Percentiles rank a stretch among this genome's conserved stretches.
These are phyloP conservation scores for Loxodonta africana DNA, from an alignment of 2,113 vertebrate genomes.

Conservation along the genomic window DNA sequence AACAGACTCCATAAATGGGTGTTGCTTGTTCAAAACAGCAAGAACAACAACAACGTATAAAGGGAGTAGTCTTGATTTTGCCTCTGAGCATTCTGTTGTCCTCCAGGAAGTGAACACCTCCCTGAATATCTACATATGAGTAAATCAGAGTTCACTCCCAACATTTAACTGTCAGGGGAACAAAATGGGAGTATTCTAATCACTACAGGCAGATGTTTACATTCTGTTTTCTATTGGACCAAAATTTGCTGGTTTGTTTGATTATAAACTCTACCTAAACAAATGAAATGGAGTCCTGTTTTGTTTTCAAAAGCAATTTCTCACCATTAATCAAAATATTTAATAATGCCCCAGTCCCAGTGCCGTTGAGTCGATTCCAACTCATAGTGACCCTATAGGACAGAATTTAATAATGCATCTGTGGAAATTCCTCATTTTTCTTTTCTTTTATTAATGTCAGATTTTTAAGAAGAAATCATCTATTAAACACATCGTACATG, in stretches of 20 bases:
- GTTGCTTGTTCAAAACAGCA: background rate
- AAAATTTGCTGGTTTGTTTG: background rate
- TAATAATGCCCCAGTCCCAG: background rate
- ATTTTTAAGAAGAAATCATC: constrained; percentile 11
- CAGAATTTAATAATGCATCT: background rate
- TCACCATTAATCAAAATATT: background rate
- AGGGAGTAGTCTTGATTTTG: background rate
- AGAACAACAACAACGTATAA: background rate
- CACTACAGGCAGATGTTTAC: background rate
- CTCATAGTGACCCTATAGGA: too few species aligned
- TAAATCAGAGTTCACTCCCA: background rate
- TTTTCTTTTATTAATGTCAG: constrained; percentile 11
- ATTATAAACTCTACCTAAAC: background rate
- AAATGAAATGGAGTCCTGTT: background rate
- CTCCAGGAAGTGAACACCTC: background rate
- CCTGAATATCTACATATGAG: background rate
- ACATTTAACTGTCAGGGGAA: background rate
- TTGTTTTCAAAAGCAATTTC: background rate
- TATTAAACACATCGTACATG: background rate
- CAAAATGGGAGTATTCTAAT: background rate
- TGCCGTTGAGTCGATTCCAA: too few species aligned
- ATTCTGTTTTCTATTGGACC: background rate
- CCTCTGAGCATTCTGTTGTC: background rate
- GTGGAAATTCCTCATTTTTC: background rate
- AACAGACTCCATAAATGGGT: background rate